Percentiles rank a stretch among this genome's conserved stretches.
Conservation (phyloP, 2,113 vertebrate genomes). For the Emydura subglobosa region DNA sequence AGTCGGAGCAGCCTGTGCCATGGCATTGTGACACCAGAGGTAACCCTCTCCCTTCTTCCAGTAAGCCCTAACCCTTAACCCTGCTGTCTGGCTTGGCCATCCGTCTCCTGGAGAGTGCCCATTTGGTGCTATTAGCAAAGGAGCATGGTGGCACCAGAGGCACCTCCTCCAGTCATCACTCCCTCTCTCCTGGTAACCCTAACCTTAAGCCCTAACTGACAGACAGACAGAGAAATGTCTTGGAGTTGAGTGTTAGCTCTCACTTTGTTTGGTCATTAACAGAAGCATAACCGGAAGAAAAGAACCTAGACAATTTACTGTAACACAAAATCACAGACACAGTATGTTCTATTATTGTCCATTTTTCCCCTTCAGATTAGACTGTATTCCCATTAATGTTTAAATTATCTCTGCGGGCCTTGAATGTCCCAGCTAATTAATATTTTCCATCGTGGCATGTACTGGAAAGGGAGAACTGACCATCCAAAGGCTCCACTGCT, state of each 20-base stretch:
- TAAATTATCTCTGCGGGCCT: background rate
- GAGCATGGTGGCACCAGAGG: background rate
- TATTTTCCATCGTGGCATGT: background rate
- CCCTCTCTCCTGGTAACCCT: background rate
- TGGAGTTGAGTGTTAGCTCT: background rate
- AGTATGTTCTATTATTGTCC: rapidly evolving
- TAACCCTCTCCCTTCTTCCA: too few relatives aligned
- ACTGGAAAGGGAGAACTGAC: background rate
- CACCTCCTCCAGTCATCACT: background rate
- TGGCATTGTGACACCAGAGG: too few relatives aligned
- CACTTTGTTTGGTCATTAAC: background rate
- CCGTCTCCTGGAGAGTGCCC: background rate
- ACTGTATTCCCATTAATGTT: background rate
- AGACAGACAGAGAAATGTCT: background rate
- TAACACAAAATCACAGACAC: background rate
- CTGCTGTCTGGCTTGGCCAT: background rate
- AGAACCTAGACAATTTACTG: rapidly evolving
- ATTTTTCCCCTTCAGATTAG: background rate
- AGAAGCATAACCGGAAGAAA: background rate
- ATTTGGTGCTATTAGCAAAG: background rate
- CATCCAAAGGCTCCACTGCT: background rate
- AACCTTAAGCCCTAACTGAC: background rate
- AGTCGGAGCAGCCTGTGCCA: too few relatives aligned
- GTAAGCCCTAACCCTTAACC: too few relatives aligned
- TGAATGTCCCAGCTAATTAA: background rate